Base-by-base conservation (phyloP, 1,140 invertebrate genomes). In the Macrostomum lignano region DNA sequence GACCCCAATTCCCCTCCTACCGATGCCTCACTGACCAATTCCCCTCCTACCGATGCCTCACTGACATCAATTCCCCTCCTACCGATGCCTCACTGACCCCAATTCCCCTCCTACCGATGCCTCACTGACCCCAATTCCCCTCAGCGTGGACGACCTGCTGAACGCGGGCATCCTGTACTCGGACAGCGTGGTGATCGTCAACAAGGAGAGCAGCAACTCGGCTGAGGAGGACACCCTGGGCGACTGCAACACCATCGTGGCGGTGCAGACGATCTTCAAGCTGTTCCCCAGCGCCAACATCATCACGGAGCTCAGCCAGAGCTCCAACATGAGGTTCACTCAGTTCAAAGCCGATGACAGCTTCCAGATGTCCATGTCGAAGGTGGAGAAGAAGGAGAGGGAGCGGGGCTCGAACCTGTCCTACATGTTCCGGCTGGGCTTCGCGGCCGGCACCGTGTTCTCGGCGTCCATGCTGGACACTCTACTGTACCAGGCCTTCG, bases 361-460 rank as follows among this genome's bases (percentile, higher is more conserved):
- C 48, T 93, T 91, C 52, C 79, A 82, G 3, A 63, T 91, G 26
- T 77, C 86, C 52, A 67, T 93, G 19, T 88, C 79, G 42, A 88
- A 91, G 67, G 81, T 91, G 71, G 86, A 94, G 70, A 94, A 94
- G 82, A 72, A 76, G 50, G 84, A 93, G 61, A 82, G 86, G 51
- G 79, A 91, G 51, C 61, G 81, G 44, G 84, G 84, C 3, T 91
- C 82, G 7, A 82, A 91, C 57, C 86, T 94, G 53, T 86, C 82
- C n/a, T 96, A 93, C 59, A 96, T 94, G 82, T 96, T 94, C 60
- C 70, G 86, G 22, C 60, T 94, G 38, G 84, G 84, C 3, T 96
- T 96, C 55, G 84, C 86, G 21, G 79, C 81, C 19, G 86, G 86
- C 1, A 78, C 73, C 42, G 84, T 96, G 14, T 96, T 96, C 63